Percentiles rank a stretch among this genome's conserved stretches.
Conservation (phyloP, 1,140 invertebrate genomes). For the Bilobella aurantiaca region DNA sequence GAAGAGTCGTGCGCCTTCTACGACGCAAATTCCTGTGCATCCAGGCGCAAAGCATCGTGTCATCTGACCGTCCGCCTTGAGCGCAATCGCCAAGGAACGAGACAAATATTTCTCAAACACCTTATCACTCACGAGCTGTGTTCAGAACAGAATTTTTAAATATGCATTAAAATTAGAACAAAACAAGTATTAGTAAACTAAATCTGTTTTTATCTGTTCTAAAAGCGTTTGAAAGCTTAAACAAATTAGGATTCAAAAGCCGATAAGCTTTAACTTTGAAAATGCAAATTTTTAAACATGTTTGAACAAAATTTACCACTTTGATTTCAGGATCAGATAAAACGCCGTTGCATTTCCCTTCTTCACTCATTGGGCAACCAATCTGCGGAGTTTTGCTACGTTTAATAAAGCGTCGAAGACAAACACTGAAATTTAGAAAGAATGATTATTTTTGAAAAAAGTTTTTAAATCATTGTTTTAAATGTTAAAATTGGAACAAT, state of each 20-base stretch:
- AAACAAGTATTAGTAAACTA: not conserved
- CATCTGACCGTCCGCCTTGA: not conserved
- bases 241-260: not conserved
- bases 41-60: not conserved
- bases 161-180: not conserved
- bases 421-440: not conserved
- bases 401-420: not conserved
- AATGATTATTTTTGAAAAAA: no score
- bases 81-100: not conserved
- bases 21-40: not conserved
- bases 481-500: no score
- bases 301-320: not conserved
- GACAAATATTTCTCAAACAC: not conserved
- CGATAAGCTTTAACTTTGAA: not conserved
- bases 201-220: not conserved
- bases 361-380: not conserved
- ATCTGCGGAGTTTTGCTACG: not conserved
- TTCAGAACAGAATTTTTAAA: not conserved
- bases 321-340: slow-evolving; percentile 1
- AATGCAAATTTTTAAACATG: not conserved
- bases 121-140: not conserved
- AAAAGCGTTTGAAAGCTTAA: not conserved
- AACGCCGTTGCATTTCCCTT: not conserved
- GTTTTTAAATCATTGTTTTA: no score
- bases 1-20: not conserved